These are phyloP conservation scores for Hippocampus kuda DNA, from an alignment of 2,797 vertebrate species.

Conservation along the genomic window DNA sequence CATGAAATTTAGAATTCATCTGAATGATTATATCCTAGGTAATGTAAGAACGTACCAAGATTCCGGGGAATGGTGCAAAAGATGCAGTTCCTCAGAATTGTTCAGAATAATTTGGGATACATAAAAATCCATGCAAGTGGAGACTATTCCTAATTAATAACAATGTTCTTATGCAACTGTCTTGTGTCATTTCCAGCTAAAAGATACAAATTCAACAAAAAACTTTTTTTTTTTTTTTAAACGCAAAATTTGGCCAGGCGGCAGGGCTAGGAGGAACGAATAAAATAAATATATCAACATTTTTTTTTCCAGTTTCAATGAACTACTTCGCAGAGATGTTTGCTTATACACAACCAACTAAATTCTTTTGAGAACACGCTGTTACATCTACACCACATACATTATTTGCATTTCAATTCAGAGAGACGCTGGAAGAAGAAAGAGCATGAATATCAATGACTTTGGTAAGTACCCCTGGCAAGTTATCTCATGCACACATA, in stretches of 20 bases:
- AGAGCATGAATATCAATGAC: slow-evolving; percentile 47
- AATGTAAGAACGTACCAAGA: neutral
- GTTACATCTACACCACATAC: slow-evolving; percentile 51
- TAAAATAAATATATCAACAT: neutral
- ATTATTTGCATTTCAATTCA: slow-evolving; percentile 57
- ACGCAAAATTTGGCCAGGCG: neutral
- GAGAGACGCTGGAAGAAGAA: slow-evolving; percentile 42
- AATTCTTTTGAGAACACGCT: slow-evolving; percentile 7
- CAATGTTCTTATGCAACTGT: neutral
- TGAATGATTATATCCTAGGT: neutral
- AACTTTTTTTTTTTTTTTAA: neutral
- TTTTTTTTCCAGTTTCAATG: neutral
- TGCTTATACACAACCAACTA: slow-evolving; percentile 16
- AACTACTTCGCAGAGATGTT: neutral
- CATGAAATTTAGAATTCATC: neutral
- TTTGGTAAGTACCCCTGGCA: slow-evolving; percentile 69
- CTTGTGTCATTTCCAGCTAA: slow-evolving; percentile 1
- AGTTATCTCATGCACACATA: slow-evolving; percentile 63
- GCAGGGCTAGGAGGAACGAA: neutral
- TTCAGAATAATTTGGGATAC: neutral
- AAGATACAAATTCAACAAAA: neutral
- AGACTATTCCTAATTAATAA: neutral
- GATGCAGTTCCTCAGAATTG: neutral
- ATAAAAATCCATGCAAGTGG: neutral
- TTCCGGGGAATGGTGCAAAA: neutral